Conservation (phyloP, 2,113 vertebrate genomes). For the Benitochromis conjunctus region DNA sequence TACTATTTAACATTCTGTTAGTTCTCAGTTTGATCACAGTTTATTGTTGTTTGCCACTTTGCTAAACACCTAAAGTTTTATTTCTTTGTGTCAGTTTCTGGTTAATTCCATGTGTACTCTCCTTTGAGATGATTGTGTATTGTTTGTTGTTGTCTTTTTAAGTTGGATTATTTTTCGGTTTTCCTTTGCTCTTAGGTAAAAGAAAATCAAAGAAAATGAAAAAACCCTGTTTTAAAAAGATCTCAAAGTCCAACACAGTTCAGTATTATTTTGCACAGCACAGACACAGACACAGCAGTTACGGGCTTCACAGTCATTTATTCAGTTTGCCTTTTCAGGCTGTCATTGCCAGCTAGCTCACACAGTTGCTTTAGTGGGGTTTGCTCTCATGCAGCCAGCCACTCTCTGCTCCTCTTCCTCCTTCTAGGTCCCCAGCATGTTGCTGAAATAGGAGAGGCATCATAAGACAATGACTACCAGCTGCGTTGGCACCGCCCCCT, state of each 20-base stretch:
- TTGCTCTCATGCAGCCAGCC: not conserved
- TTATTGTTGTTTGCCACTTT: not conserved
- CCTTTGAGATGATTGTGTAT: not conserved
- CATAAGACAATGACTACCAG: not conserved
- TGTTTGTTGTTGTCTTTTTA: not conserved
- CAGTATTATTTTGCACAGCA: not conserved
- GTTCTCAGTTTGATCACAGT: not conserved
- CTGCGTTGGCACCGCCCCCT: not conserved
- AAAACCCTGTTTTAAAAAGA: not conserved
- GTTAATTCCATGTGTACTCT: not conserved
- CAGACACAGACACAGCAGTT: not conserved
- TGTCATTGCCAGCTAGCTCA: not conserved
- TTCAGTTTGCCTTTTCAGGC: not conserved
- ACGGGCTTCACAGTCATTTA: not conserved
- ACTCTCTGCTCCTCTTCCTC: not conserved
- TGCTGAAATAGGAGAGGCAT: not conserved
- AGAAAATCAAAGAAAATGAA: not conserved
- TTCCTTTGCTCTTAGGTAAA: rapidly evolving
- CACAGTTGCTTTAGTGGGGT: not conserved
- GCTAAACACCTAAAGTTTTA: not conserved
- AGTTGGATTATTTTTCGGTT: not conserved
- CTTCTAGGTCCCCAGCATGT: not conserved
- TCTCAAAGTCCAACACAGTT: not conserved
- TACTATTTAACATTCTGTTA: not conserved
- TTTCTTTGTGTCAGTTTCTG: not conserved